These are phyloP conservation scores for Clitarchus hookeri DNA, from an alignment of 2,888 invertebrate genomes.

Conservation along the genomic window DNA sequence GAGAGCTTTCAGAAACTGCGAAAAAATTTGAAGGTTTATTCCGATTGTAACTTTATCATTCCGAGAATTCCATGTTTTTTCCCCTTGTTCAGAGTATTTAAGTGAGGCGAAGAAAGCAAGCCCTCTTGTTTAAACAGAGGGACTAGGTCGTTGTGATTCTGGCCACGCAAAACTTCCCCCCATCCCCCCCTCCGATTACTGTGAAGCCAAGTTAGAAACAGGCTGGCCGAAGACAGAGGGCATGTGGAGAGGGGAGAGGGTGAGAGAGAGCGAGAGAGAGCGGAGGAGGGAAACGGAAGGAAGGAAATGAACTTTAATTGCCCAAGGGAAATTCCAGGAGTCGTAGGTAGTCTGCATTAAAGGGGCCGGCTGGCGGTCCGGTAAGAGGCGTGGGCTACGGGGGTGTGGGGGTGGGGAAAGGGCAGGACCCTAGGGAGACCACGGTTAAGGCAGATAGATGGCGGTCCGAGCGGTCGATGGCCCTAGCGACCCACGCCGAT, in stretches of 20 bases:
- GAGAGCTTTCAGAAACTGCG: too few relatives aligned
- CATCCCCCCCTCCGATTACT: background rate
- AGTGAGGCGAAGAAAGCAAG: background rate
- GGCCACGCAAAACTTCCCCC: background rate
- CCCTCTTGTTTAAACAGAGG: background rate
- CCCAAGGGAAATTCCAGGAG: slow-evolving; percentile 24
- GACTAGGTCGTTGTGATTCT: background rate
- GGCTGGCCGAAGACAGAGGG: background rate
- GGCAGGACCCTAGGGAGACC: background rate
- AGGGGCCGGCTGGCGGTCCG: background rate
- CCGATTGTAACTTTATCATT: background rate
- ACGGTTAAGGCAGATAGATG: slow-evolving; percentile 24
- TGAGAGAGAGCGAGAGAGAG: background rate
- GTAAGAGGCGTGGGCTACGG: background rate
- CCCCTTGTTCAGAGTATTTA: too few relatives aligned
- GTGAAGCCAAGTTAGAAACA: background rate
- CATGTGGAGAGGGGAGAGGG: too few relatives aligned
- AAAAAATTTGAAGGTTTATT: background rate
- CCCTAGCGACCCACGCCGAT: background rate
- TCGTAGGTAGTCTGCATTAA: slow-evolving; percentile 23
- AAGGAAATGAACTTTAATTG: slow-evolving; percentile 25
- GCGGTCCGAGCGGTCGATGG: background rate
- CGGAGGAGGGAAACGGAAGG: background rate
- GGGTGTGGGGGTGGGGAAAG: background rate
- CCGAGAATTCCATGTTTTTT: too few relatives aligned